Evolutionary conservation across 2,113 vertebrate species (phyloP).

Genomic region (Crotalus viridis): DNA sequence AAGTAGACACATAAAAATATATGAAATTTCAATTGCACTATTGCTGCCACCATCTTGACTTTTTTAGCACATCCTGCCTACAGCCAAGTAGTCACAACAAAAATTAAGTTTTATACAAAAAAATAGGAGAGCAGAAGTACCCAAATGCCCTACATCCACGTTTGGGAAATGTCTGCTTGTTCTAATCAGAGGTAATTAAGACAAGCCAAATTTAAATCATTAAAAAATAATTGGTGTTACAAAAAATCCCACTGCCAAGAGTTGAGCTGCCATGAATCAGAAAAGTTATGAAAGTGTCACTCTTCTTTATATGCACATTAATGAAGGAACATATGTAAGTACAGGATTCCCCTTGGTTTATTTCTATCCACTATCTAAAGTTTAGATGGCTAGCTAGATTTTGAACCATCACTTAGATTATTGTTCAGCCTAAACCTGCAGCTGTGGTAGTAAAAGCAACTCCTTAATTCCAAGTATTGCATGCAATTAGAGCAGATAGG

Average conservation of each 20-base stretch:
- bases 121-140: background rate
- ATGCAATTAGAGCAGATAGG: background rate
- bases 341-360: background rate
- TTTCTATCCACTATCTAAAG: background rate
- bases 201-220: background rate
- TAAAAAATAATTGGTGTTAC: background rate
- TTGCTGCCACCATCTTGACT: background rate
- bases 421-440: no score
- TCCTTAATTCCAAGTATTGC: background rate
- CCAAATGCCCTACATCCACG: background rate
- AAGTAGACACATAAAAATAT: background rate
- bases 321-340: background rate
- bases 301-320: background rate
- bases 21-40: background rate
- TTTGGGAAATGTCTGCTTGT: background rate
- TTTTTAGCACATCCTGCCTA: background rate
- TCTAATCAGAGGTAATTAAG: background rate
- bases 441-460: background rate
- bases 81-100: background rate
- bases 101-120: background rate
- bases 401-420: background rate
- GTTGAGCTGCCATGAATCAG: background rate
- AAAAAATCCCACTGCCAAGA: background rate
- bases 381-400: background rate
- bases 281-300: background rate